phyloP scores from a whole-genome alignment of 2,797 vertebrate species.

The Tiaroga cobitis region DNA sequence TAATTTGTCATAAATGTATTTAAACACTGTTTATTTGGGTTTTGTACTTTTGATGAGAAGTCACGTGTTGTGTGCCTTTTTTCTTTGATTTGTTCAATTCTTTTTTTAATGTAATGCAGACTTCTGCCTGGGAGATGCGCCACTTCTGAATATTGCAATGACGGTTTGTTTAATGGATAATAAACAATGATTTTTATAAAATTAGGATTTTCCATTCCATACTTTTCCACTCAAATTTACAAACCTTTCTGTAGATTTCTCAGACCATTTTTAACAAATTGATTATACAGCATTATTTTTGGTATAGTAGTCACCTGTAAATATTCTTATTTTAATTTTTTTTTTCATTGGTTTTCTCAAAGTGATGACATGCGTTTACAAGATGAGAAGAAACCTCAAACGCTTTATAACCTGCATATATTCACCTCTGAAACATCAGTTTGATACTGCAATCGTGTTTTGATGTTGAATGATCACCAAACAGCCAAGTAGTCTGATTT shows the following conservation, averaged over 20 bases:
- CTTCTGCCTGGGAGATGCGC: background rate
- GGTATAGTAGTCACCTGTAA: background rate
- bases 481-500: background rate
- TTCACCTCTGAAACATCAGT: background rate
- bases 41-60: slow-evolving; percentile 18
- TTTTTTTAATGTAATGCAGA: background rate
- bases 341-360: background rate
- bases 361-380: background rate
- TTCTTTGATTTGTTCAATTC: background rate
- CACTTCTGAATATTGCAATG: slow-evolving; percentile 8
- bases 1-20: background rate
- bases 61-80: background rate
- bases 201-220: background rate
- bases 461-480: too few relatives aligned
- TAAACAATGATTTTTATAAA: slow-evolving; percentile 20
- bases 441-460: background rate
- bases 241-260: background rate
- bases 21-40: slow-evolving; percentile 30
- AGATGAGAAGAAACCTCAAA: background rate
- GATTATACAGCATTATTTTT: background rate
- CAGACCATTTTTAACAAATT: background rate
- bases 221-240: background rate
- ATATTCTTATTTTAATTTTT: background rate
- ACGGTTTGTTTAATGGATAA: background rate
- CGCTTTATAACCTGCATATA: background rate